Percentiles rank a stretch among this genome's conserved stretches.
These are phyloP conservation scores for Taxidea taxus DNA, from an alignment of 2,113 vertebrate species.

Conservation along the genomic window DNA sequence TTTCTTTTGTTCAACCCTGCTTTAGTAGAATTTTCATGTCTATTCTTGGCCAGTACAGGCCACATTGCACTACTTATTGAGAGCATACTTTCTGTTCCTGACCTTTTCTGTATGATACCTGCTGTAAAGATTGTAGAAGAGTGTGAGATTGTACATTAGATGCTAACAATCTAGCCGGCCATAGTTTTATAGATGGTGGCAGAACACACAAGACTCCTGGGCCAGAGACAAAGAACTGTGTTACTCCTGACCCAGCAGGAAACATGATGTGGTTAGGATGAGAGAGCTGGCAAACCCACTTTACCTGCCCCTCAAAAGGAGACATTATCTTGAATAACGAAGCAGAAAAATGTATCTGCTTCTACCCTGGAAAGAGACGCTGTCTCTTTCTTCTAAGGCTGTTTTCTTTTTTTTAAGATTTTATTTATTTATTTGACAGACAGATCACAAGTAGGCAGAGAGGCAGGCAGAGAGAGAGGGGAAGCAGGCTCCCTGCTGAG, in stretches of 20 bases:
- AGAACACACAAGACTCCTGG: neutral
- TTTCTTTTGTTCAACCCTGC: neutral
- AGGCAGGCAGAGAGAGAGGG: no score
- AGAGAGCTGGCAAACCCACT: neutral
- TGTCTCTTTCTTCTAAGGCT: neutral
- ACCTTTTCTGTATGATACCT: neutral
- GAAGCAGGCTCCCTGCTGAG: no score
- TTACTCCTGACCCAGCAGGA: neutral
- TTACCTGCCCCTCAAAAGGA: neutral
- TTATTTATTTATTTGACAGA: no score
- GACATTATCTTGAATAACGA: neutral
- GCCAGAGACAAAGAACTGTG: neutral
- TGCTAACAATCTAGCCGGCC: neutral
- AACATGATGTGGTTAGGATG: neutral
- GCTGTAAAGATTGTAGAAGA: neutral
- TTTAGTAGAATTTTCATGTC: neutral
- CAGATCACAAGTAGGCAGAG: no score
- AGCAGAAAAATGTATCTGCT: neutral
- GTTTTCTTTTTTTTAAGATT: no score
- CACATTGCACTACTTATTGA: accelerated
- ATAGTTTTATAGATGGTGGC: neutral
- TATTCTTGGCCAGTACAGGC: neutral
- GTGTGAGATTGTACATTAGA: neutral
- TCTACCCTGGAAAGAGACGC: neutral
- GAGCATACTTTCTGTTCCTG: neutral